Evolutionary conservation across 2,888 invertebrate genomes (phyloP).

Genomic region (Ophion ventricosus): DNA sequence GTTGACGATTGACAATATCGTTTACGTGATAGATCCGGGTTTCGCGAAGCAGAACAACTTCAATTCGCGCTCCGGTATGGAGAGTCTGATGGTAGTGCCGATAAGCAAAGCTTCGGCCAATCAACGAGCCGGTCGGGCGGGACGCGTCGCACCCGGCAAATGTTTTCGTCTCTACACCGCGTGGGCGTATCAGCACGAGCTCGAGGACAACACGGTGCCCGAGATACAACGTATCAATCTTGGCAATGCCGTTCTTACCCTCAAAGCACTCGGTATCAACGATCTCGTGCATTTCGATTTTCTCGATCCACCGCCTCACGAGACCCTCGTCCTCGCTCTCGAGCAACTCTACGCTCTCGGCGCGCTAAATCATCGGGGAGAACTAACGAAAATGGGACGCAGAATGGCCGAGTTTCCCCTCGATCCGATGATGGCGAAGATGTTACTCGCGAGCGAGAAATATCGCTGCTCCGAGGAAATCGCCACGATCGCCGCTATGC

Average conservation of each 20-base stretch:
- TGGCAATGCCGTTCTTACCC: constrained; percentile 96
- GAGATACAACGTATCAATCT: constrained; percentile 99
- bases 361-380: constrained; percentile 98
- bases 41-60: constrained; percentile 99
- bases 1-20: constrained; percentile 98
- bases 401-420: constrained; percentile 99
- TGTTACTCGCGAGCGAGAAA: constrained; percentile 98
- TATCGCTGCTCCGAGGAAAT: constrained; percentile 99
- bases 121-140: constrained; percentile 97
- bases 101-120: constrained; percentile 99
- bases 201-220: constrained; percentile 98
- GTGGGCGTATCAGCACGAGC: constrained; percentile 99
- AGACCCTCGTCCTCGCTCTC: constrained; percentile 95
- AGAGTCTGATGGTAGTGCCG: constrained; percentile 98
- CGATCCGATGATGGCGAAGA: constrained; percentile 99
- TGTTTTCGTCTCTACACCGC: constrained; percentile 99
- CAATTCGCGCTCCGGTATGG: constrained; percentile 99
- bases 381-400: constrained; percentile 97
- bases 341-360: constrained; percentile 99
- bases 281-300: constrained; percentile 99
- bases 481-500: constrained; percentile 97
- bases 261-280: constrained; percentile 98
- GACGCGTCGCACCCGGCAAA: constrained; percentile 98
- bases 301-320: constrained; percentile 98
- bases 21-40: constrained; percentile 99